Base-by-base conservation (phyloP, 2,797 vertebrate genomes). In the Prionace glauca region DNA sequence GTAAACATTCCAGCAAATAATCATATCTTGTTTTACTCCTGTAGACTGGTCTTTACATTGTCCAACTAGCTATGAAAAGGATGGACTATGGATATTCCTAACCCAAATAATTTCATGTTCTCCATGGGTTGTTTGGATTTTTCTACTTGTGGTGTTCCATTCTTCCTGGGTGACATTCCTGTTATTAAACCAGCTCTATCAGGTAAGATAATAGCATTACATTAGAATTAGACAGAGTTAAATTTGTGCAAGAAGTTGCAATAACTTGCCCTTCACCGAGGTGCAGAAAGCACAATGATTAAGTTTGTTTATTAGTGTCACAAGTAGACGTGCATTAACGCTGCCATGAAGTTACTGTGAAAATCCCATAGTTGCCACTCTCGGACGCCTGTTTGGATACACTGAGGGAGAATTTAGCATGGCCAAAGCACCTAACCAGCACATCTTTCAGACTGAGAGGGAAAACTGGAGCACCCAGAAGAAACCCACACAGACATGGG, bases 1-100 rank as follows among this genome's bases (percentile, higher is more conserved):
- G 5, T 96, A 60, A 81, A 9, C n/a, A 36, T 92, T 92, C 62
- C 20, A 69, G 36, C 18, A 92, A 67, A 65, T 92, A 69, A 92
- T 10, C n/a, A 11, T 69, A 4, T 69, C 11, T 69, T 3, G n/a
- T 92, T 92, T 92, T 24, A 41, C 9, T 12, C n/a, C 96, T 50
- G 91, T 96, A 99, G 99, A 99, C 97, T 99, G 98, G 99, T 97
- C 97, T 1, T 97, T 96, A 79, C 98, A 97, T 96, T 99, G 99
- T 26, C 11, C 95, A 41, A 96, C 98, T 79, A 98, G 96, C 1
- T 98, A 98, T 36, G 95, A 96, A 72, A 97, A 97, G 96, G 97
- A 98, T 95, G 98, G 98, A 71, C n/a, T 97, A 0, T 99, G 98
- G 98, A 97, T 95, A 0, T 97, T 97, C 77, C 90, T 98, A 95